These are phyloP conservation scores for Thereva nobilitata DNA, from an alignment of 2,888 invertebrate species.

Conservation along the genomic window DNA sequence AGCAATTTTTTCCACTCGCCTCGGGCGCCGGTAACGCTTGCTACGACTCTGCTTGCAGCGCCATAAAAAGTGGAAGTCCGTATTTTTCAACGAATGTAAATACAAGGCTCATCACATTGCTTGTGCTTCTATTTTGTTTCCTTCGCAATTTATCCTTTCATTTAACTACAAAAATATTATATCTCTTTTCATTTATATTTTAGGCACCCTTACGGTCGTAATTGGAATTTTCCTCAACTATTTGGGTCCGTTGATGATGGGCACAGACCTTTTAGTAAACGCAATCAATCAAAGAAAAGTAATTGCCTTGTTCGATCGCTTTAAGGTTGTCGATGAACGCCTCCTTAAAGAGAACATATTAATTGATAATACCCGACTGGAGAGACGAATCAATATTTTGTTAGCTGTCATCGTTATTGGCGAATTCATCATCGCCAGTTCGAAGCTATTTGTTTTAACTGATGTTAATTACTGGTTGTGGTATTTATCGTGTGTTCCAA, in stretches of 20 bases:
- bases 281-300: slow-evolving; percentile 53
- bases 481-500: slow-evolving; percentile 52
- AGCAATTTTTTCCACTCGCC: too few relatives aligned
- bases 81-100: too few relatives aligned
- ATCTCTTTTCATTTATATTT: slow-evolving; percentile 12
- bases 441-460: slow-evolving; percentile 1
- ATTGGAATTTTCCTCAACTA: slow-evolving; percentile 57
- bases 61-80: too few relatives aligned
- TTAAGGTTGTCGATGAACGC: slow-evolving; percentile 53
- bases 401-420: slow-evolving; percentile 48
- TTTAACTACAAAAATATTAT: background rate
- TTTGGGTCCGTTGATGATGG: slow-evolving; percentile 56
- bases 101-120: too few relatives aligned
- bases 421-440: slow-evolving; percentile 48
- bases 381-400: slow-evolving; percentile 49
- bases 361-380: slow-evolving; percentile 49
- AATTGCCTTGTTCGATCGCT: slow-evolving; percentile 52
- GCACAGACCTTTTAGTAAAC: slow-evolving; percentile 53
- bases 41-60: too few relatives aligned
- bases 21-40: too few relatives aligned
- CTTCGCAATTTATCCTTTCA: background rate
- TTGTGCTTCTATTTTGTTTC: too few relatives aligned
- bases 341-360: slow-evolving; percentile 51
- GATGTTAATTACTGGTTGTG: slow-evolving; percentile 41
- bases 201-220: slow-evolving; percentile 56